Percentiles rank a stretch among this genome's conserved stretches.
These are phyloP conservation scores for Lepidostoma basale DNA, from an alignment of 1,140 invertebrate species.

Conservation along the genomic window DNA sequence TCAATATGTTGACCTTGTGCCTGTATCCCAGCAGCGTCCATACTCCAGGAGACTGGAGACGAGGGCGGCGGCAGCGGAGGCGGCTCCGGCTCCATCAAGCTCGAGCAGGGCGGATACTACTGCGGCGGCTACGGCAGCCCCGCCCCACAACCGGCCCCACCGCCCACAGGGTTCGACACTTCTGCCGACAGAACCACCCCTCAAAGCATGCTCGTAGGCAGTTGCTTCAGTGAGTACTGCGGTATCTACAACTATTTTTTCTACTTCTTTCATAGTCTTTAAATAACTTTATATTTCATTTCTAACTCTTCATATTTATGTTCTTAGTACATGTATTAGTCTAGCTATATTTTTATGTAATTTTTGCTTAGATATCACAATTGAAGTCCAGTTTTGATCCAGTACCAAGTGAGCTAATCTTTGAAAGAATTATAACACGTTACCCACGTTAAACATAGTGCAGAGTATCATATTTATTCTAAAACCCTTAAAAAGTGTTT, in stretches of 20 bases:
- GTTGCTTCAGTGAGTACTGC: conserved; percentile 58
- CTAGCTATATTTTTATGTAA: too few relatives aligned
- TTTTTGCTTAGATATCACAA: too few relatives aligned
- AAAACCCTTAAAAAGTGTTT: too few relatives aligned
- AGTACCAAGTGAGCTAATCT: too few relatives aligned
- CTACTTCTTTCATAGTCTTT: neutral
- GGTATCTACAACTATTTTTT: conserved; percentile 12
- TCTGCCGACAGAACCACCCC: conserved; percentile 57
- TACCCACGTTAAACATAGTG: too few relatives aligned
- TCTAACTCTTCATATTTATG: too few relatives aligned
- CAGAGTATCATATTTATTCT: too few relatives aligned
- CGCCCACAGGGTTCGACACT: conserved; percentile 51
- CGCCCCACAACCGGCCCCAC: conserved; percentile 58
- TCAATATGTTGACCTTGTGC: conserved; percentile 40
- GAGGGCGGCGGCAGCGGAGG: conserved; percentile 49
- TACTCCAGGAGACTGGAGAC: conserved; percentile 87
- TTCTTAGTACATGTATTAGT: too few relatives aligned
- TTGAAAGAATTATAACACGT: too few relatives aligned
- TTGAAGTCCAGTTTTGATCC: too few relatives aligned
- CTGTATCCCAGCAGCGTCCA: conserved; percentile 81
- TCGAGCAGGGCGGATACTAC: conserved; percentile 89
- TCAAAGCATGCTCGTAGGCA: conserved; percentile 57
- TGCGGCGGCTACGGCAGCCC: conserved; percentile 89
- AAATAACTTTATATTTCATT: neutral
- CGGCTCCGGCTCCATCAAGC: conserved; percentile 78